Base-by-base conservation (phyloP, 2,113 vertebrate species). In the Stercorarius parasiticus region DNA sequence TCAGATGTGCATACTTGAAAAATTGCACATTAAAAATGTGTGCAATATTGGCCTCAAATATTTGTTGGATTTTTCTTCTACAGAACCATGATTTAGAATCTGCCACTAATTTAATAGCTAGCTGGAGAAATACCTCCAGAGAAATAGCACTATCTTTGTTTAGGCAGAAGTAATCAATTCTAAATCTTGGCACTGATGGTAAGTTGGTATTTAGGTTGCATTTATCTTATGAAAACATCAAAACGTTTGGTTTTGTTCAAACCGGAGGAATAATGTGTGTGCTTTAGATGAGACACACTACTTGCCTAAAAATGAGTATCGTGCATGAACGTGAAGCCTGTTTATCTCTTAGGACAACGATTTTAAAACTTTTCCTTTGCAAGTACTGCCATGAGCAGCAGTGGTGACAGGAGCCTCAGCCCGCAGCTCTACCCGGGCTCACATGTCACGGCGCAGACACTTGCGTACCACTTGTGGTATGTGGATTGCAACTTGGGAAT, bases 61-160 rank as follows among this genome's bases (percentile, higher is more conserved):
- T 82, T 78, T 96, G 30, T 71, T 72, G 47, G 22, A 30, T 50
- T 91, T 86, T 90, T 87, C 65, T 49, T 73, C 26, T 78, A 45
- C 26, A 38, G 22, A 88, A 43, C 66, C 15, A 32, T 55, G 32
- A 90, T 58, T 88, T 87, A 89, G 30, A 93, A 59, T 88, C 81
- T 89, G 42, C 29, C 52, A 22, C 13, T 58, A 67, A 88, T 89
- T 69, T 90, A 65, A 81, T 72, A 92, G 76, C 84, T 95, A 83
- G 42, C 30, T 93, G 71, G 82, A 91, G 94, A 96, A 96, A 72
- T 13, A 58, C 52, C 72, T 94, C 72, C 80, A 87, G 65, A 96
- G 90, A 88, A 91, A 72, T 4, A 74, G 15, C 43, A 30, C 30
- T 94, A 65, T 64, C 80, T 95, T 84, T 76, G 7, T 69, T 82